Evolutionary conservation across 2,113 vertebrate species (phyloP).

Genomic region (Clarias gariepinus): DNA sequence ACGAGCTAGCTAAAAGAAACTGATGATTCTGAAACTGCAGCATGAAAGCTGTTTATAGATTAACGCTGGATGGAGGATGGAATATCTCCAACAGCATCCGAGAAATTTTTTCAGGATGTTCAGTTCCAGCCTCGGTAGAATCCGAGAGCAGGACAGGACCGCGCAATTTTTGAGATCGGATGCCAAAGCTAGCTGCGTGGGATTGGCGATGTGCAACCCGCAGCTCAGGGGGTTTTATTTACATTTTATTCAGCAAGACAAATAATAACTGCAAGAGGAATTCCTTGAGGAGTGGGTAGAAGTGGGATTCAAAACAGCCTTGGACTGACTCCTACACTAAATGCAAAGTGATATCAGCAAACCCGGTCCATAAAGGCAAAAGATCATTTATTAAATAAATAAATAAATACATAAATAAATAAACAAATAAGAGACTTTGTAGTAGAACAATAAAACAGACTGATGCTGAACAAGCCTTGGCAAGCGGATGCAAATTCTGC

Average conservation of each 20-base stretch:
- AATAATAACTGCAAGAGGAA: background rate
- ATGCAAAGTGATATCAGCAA: background rate
- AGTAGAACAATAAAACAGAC: background rate
- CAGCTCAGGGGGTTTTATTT: background rate
- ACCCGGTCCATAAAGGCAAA: no score
- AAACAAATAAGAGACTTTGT: no score
- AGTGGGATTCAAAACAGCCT: background rate
- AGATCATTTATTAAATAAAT: no score
- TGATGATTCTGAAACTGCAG: background rate
- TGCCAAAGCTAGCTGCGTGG: background rate
- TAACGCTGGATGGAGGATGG: background rate
- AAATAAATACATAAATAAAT: no score
- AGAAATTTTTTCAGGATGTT: background rate
- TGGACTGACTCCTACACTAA: background rate
- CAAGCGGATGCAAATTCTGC: background rate
- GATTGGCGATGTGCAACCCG: background rate
- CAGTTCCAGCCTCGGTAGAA: background rate
- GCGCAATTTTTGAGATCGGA: background rate
- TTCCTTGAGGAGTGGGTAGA: background rate
- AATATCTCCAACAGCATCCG: background rate
- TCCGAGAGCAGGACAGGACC: background rate
- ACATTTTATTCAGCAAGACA: background rate
- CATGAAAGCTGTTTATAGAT: background rate
- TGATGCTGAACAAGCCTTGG: background rate
- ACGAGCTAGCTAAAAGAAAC: background rate